phyloP scores from a whole-genome alignment of 2,888 invertebrate genomes.

The Pecten maximus region DNA sequence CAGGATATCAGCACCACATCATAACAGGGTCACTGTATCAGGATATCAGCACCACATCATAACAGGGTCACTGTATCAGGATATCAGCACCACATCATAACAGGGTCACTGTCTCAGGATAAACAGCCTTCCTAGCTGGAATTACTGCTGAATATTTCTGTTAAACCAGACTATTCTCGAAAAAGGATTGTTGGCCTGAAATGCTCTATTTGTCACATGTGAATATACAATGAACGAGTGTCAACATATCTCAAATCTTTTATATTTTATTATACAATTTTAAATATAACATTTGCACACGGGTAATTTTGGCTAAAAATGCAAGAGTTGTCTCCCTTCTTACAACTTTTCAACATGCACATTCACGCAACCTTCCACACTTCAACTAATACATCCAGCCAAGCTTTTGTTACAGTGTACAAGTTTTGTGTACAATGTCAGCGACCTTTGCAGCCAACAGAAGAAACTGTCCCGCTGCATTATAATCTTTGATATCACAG shows the following conservation, averaged over 20 bases:
- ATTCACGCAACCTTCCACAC: not conserved
- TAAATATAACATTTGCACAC: not conserved
- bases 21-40: not conserved
- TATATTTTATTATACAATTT: constrained; percentile 18
- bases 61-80: not conserved
- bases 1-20: not conserved
- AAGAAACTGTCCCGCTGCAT: not conserved
- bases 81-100: not conserved
- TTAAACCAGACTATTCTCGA: too few relatives aligned
- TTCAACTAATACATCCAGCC: not conserved
- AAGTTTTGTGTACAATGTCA: not conserved
- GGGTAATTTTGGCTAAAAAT: not conserved
- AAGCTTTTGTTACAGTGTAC: not conserved
- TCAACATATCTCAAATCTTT: not conserved
- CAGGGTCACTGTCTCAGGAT: not conserved
- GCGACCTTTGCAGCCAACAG: not conserved
- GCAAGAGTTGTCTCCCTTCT: constrained; percentile 5
- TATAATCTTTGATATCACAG: not conserved
- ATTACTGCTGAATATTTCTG: too few relatives aligned
- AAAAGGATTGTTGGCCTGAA: too few relatives aligned
- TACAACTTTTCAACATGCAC: not conserved
- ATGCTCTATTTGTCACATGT: not conserved
- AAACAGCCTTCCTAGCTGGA: too few relatives aligned
- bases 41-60: not conserved
- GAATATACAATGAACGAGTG: not conserved